phyloP scores from a whole-genome alignment of 2,797 vertebrate species.

The Mormyrops attenuatus region DNA sequence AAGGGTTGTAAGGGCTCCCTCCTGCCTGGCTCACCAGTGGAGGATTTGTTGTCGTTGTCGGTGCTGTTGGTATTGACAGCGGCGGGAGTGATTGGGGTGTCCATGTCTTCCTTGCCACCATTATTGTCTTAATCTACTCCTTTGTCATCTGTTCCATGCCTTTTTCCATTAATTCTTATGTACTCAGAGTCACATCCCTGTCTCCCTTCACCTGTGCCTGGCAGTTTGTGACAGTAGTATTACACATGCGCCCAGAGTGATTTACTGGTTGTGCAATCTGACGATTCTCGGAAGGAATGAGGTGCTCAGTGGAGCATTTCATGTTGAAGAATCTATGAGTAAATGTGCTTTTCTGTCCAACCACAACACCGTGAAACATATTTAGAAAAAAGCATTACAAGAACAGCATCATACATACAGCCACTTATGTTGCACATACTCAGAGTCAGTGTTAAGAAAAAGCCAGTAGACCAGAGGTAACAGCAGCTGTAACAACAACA shows the following conservation, averaged over 20 bases:
- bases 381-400: neutral
- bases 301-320: neutral
- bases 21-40: neutral
- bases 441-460: neutral
- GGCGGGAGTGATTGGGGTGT: neutral
- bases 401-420: neutral
- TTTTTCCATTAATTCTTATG: neutral
- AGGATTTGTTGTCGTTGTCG: neutral
- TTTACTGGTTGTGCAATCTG: neutral
- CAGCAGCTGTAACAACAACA: neutral
- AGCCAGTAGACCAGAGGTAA: neutral
- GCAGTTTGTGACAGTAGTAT: neutral
- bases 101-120: neutral
- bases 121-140: neutral
- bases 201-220: neutral
- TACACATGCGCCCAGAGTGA: neutral
- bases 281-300: neutral
- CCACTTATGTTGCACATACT: neutral
- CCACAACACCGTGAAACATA: neutral
- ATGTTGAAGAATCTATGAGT: neutral
- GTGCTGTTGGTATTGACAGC: neutral
- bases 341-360: neutral
- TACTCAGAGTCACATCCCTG: neutral
- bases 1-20: too few relatives aligned
- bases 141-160: neutral